Percentiles rank a stretch among this genome's conserved stretches.
These are phyloP conservation scores for Cyrtorhinus lividipennis DNA, from an alignment of 1,140 invertebrate species.

Conservation along the genomic window DNA sequence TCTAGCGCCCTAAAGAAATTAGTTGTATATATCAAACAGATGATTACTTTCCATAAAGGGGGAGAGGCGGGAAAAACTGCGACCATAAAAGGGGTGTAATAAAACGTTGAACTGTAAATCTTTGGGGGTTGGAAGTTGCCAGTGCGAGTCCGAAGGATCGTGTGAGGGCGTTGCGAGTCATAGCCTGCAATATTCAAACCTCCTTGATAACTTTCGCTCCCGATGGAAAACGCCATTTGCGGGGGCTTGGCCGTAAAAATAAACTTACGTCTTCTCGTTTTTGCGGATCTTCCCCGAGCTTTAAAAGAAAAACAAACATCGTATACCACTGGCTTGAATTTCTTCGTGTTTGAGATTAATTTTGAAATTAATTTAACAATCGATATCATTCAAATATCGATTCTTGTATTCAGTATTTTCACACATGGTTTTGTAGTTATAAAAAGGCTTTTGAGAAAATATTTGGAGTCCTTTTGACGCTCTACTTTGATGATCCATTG, in stretches of 20 bases:
- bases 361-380: no score
- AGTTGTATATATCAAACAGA: slow-evolving; percentile 1
- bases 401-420: no score
- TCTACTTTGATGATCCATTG: no score
- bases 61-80: not conserved
- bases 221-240: not conserved
- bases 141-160: not conserved
- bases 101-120: slow-evolving; percentile 1
- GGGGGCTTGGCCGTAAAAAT: not conserved
- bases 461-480: no score
- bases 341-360: no score
- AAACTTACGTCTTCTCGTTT: not conserved
- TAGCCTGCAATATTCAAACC: slow-evolving; percentile 3
- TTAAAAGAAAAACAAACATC: no score
- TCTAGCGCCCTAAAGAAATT: no score
- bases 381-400: no score
- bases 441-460: no score
- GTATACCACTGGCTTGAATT: no score
- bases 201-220: slow-evolving; percentile 6
- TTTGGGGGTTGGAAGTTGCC: not conserved
- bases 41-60: not conserved
- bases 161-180: not conserved
- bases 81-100: not conserved
- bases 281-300: no score
- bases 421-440: no score